Conservation (phyloP, 2,797 vertebrate genomes). For the Morelia viridis region DNA sequence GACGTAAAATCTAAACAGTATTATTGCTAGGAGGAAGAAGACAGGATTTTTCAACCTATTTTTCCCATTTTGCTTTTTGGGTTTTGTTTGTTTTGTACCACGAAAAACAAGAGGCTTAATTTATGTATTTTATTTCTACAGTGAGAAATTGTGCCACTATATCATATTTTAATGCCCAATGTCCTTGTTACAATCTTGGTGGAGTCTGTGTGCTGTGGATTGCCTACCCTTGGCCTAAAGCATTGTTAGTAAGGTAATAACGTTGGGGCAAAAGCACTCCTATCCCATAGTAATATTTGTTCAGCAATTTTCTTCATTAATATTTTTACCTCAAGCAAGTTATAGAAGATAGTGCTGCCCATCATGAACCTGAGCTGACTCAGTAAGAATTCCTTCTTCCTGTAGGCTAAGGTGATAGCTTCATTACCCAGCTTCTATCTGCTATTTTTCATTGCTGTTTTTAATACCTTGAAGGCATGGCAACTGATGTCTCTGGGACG, state of each 20-base stretch:
- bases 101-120: background rate
- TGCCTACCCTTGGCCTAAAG: background rate
- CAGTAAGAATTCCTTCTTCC: background rate
- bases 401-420: background rate
- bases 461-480: background rate
- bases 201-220: background rate
- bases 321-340: background rate
- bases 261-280: background rate
- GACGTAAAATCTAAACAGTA: background rate
- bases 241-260: background rate
- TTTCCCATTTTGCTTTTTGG: background rate
- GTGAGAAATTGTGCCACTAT: background rate
- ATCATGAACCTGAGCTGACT: background rate
- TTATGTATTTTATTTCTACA: background rate
- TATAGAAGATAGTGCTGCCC: background rate
- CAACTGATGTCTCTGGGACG: background rate
- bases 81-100: background rate
- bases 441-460: background rate
- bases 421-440: background rate
- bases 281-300: background rate
- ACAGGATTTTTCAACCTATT: background rate
- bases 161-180: background rate
- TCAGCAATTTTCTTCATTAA: background rate
- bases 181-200: background rate
- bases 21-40: background rate